phyloP scores from a whole-genome alignment of 2,888 invertebrate genomes.

The Ornithoptera alexandrae region DNA sequence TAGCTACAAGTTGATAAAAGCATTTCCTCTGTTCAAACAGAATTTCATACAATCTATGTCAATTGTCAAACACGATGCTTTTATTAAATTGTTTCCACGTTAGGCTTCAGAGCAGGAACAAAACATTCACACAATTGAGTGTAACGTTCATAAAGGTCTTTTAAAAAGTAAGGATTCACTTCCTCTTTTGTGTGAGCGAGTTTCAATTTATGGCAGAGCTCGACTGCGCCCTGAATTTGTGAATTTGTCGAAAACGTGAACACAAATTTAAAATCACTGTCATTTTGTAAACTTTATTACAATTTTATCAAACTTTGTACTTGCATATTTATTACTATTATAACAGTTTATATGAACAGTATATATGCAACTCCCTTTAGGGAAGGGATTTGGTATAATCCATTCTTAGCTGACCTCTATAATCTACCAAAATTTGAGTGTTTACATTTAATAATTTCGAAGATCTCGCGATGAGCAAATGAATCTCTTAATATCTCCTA shows the following conservation, averaged over 20 bases:
- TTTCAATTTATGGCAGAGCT: slow-evolving; percentile 17
- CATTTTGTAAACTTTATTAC: background rate
- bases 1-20: background rate
- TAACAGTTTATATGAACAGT: no score
- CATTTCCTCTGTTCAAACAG: background rate
- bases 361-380: no score
- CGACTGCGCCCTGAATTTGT: background rate
- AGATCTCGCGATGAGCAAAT: no score
- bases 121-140: slow-evolving; percentile 14
- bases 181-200: slow-evolving; percentile 17
- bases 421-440: no score
- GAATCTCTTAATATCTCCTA: no score
- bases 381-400: no score
- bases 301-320: no score
- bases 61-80: slow-evolving; percentile 1
- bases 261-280: background rate
- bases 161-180: slow-evolving; percentile 24
- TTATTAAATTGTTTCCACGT: slow-evolving; percentile 16
- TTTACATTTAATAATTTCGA: no score
- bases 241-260: slow-evolving; percentile 6
- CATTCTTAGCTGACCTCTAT: no score
- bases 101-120: slow-evolving; percentile 2
- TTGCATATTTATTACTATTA: no score
- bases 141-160: slow-evolving; percentile 20
- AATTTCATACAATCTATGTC: background rate